Evolutionary conservation across 2,888 invertebrate species (phyloP), one percentile per base, ranked within the genome.

Genomic region (Matsumyia berberina): DNA sequence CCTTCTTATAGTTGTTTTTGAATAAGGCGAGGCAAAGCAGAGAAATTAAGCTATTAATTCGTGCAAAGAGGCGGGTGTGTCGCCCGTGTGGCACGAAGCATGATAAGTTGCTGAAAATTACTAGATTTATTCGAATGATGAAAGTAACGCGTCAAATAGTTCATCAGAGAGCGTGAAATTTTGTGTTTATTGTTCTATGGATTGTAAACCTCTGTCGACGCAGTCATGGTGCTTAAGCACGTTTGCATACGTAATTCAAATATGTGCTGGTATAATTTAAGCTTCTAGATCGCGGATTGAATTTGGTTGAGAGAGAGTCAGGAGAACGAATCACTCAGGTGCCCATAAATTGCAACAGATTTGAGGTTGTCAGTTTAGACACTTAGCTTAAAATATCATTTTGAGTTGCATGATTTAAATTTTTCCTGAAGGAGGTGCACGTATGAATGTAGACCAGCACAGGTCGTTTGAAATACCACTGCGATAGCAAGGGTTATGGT

Each of bases 161-260:
- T 17, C 31, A 55, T 55, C 19, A 57, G 29, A n/a, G 57, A 57
- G 57, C 57, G 57, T 57, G 57, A 57, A 39, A 57, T 57, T 57
- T 15, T 33, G 33, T 53, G 24, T 31, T 46, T 19, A 46, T 46
- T 44, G 9, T 44, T 9, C 4, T 12, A 7, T 17, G 15, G 15
- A 15, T 2, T 42, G 11, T 15, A 42, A 42, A 33, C 9, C 55
- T 19, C 19, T 9, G 8, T 53, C 9, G 33, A 15, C 9, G 33
- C 33, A 19, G 55, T 55, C 55, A 55, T 55, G 55, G 55, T 55
- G 17, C 17, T 55, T 55, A 19, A 19, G 17, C 46, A 42, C 31
- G 31, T 53, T n/a, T 12, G 31, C 31, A 31, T 55, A 24, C 2
- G 4, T 24, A 24, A 24, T 3, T 24, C 4, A 24, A 24, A 24